Evolutionary conservation across 2,888 invertebrate species (phyloP).

Genomic region (Eupithecia pulchellata): DNA sequence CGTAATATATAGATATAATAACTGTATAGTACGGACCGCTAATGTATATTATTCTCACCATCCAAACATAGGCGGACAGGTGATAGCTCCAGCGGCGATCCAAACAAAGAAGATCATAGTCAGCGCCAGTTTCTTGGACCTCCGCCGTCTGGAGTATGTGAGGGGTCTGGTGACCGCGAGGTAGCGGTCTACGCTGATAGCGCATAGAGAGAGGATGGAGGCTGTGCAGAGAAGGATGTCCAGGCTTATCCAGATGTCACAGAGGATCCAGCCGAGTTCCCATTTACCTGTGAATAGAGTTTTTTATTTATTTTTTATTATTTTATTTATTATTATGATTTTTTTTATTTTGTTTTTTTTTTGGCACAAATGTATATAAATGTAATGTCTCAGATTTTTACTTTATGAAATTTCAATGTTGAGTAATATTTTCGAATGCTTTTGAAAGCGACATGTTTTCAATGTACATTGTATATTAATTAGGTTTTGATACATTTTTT

Average conservation of each 20-base stretch:
- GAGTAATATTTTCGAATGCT: too few species aligned
- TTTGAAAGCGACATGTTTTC: too few species aligned
- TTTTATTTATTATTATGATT: too few species aligned
- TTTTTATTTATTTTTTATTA: not conserved
- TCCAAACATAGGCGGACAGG: slow-evolving; percentile 97
- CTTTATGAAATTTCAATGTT: too few species aligned
- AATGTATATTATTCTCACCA: slow-evolving; percentile 92
- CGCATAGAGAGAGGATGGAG: slow-evolving; percentile 96
- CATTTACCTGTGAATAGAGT: slow-evolving; percentile 87
- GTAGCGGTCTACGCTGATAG: slow-evolving; percentile 96
- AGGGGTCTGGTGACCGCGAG: slow-evolving; percentile 97
- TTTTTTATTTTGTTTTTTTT: too few species aligned
- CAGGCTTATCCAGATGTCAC: slow-evolving; percentile 96
- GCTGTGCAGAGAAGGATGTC: slow-evolving; percentile 97
- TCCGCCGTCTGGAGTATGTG: slow-evolving; percentile 94
- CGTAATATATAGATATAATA: too few species aligned
- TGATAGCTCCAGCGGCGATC: slow-evolving; percentile 95
- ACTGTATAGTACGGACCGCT: too few species aligned
- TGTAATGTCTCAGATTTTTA: too few species aligned
- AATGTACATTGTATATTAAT: too few species aligned
- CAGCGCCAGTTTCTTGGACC: slow-evolving; percentile 93
- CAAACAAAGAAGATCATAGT: slow-evolving; percentile 96
- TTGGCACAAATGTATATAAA: too few species aligned
- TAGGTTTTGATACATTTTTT: too few species aligned
- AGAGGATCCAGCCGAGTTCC: slow-evolving; percentile 95